Base-by-base conservation (phyloP, 2,888 invertebrate species). In the Shargacucullia verbasci region DNA sequence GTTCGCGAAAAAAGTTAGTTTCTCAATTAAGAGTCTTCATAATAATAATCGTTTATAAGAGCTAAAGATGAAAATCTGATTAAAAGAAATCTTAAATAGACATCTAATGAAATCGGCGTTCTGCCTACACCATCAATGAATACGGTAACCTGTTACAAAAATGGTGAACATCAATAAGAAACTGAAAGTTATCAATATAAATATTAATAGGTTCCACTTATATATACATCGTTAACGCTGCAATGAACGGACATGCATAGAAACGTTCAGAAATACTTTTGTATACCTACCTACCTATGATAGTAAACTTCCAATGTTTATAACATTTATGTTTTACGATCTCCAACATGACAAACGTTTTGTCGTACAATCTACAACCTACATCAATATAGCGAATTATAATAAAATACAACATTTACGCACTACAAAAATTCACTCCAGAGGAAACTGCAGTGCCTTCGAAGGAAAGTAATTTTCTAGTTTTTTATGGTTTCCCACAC, bases 401-500 rank as follows among this genome's bases (percentile, higher is more conserved):
- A 41, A 60, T 70, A 49, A 47, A 55, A 46, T 12, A 41, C 9
- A 31, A 31, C 38, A 31, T 56, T 46, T 38, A 49, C 25, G 14
- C 31, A 34, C 27, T 39, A 27, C 15, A 48, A 49, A 55, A 54
- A 45, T 37, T 12, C 34, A 50, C 37, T 34, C n/a, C 12, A 12
- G 39, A 48, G 41, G 35, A 60, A 50, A 58, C 67, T 39, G 58
- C 41, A 37, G 12, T 48, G 7, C 1, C 8, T 29, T 29, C 31
- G 13, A 37, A 52, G 58, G 47, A 64, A 64, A 57, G 47, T 15
- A 35, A 70, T 70, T 73, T 63, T 54, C 49, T 50, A 38, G 3
- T 40, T 46, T 58, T 60, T 65, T 58, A 50, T 59, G 37, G 64
- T 82, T 86, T 88, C 86, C 85, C 87, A 87, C 86, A 85, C 80